Base-by-base conservation (phyloP, 2,888 invertebrate species). In the Cephus pulcher region DNA sequence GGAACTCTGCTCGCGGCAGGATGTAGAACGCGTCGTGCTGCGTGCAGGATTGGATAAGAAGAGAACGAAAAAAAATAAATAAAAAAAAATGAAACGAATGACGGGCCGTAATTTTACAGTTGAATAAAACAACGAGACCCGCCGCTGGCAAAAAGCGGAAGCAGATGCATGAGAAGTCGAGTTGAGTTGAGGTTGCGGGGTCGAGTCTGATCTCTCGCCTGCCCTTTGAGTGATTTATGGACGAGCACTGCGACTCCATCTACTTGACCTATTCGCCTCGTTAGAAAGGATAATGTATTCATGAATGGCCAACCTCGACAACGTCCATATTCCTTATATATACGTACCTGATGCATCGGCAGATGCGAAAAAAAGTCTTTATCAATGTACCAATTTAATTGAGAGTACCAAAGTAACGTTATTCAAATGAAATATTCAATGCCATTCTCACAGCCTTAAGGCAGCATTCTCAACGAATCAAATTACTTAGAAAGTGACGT, bases 251-350 rank as follows among this genome's bases (percentile, higher is more conserved):
- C 82, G 86, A 84, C 86, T 88, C 86, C 86, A 86, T 87, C 89
- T 88, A 87, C 87, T 89, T 89, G 89, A 88, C 89, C 89, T 88
- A 87, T 89, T 89, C 89, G 87, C 88, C 89, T 89, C 89, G 89
- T 89, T 89, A 87, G 84, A 87, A 88, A 87, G 88, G 87, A 88
- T 88, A 89, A 89, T 88, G 87, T 89, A 89, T 88, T 88, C 88
- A 88, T 87, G 89, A 88, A 84, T 82, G 82, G 84, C 83, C 82
- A 82, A 81, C 82, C 84, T 83, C 82, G 81, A 78, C 80, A 70
- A 75, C 77, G 77, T 77, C 75, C 73, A 73, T 30, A 68, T 56
- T 56, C 56, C 9, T 56, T 40, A 6, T 56, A 9, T 23, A 23
- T 23, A 56, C 2, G 6, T 56, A 23, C 23, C 23, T 1, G 56